Percentiles rank a stretch among this genome's conserved stretches.
Conservation (phyloP, 2,888 invertebrate species). For the Lasioglossum vierecki region DNA sequence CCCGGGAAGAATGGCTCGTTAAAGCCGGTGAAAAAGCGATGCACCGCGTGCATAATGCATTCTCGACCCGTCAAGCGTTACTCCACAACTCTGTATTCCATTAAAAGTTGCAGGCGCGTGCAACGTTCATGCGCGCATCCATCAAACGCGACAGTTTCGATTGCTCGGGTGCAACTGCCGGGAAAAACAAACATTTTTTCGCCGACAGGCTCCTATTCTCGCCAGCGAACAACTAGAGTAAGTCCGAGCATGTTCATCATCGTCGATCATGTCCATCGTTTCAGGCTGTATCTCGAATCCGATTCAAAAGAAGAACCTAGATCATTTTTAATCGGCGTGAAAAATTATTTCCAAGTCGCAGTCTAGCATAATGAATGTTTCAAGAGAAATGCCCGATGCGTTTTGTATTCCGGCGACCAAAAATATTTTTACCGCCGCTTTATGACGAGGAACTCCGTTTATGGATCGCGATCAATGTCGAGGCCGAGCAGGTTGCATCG, state of each 20-base stretch:
- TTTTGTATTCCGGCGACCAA: slow-evolving; percentile 35
- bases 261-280: not conserved
- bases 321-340: not conserved
- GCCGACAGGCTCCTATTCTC: not conserved
- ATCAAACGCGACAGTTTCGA: not conserved
- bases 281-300: not conserved
- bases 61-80: slow-evolving; percentile 16
- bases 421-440: slow-evolving; percentile 37
- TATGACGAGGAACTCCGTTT: slow-evolving; percentile 52
- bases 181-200: not conserved
- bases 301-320: accelerated
- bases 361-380: not conserved
- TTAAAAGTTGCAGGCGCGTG: not conserved
- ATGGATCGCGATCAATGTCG: slow-evolving; percentile 54
- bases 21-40: slow-evolving; percentile 44
- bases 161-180: not conserved
- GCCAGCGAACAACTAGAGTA: not conserved
- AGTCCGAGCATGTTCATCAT: too few relatives aligned
- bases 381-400: not conserved
- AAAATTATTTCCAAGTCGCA: not conserved
- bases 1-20: slow-evolving; percentile 53
- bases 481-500: slow-evolving; percentile 50
- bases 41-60: slow-evolving; percentile 49
- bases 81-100: not conserved
- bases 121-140: not conserved